Conservation (phyloP, 2,113 vertebrate species). For the Archocentrus centrarchus region DNA sequence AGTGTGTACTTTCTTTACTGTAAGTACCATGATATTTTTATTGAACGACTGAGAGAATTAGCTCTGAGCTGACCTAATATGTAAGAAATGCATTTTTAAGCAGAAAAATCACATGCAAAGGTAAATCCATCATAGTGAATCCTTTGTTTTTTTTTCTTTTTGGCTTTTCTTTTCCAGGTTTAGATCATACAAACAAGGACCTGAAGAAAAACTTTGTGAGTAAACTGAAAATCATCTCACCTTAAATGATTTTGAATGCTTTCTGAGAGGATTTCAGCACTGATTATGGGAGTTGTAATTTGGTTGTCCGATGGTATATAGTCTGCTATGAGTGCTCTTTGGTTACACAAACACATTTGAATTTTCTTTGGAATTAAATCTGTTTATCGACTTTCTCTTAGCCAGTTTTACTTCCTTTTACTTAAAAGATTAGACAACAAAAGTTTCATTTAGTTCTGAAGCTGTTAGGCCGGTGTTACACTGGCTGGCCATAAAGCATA, state of each 20-base stretch:
- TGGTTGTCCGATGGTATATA: background rate
- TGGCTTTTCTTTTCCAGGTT: slow-evolving; percentile 37
- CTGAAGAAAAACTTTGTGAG: slow-evolving; percentile 75
- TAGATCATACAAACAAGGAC: slow-evolving; percentile 69
- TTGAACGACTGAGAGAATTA: background rate
- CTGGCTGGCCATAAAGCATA: slow-evolving; percentile 55
- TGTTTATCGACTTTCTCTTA: slow-evolving; percentile 33
- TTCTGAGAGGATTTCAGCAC: background rate
- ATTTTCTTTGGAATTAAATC: slow-evolving; percentile 31
- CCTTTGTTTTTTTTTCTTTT: background rate
- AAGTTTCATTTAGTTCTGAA: slow-evolving; percentile 35
- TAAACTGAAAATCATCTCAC: slow-evolving; percentile 10
- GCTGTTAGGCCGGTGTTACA: slow-evolving; percentile 35
- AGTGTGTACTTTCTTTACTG: background rate
- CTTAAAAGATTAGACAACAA: slow-evolving; percentile 37
- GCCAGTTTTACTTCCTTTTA: slow-evolving; percentile 1
- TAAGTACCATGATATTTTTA: background rate
- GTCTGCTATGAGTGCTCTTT: background rate
- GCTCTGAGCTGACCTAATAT: background rate
- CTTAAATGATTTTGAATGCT: background rate
- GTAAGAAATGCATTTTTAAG: background rate
- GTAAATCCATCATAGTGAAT: background rate
- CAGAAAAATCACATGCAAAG: background rate
- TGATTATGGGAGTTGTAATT: too few species aligned
- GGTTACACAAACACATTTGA: background rate